Evolutionary conservation across 1,140 invertebrate genomes (phyloP), one percentile per base, ranked within the genome.

Genomic region (Halictus rubicundus): DNA sequence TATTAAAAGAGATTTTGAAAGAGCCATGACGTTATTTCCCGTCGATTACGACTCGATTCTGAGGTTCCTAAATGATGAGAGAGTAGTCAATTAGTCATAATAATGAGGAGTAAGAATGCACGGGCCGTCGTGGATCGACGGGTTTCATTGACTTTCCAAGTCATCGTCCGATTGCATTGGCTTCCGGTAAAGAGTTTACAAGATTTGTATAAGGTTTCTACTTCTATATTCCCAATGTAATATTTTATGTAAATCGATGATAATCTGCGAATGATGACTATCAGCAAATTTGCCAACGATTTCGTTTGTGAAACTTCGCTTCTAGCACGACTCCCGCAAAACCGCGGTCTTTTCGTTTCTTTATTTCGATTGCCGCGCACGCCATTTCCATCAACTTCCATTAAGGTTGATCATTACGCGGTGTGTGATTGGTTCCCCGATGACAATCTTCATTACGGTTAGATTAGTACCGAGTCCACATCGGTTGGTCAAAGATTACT

Each of bases 91-190:
- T 84, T 80, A 84, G 46, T 54, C 57, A 66, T 69, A 57, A 70
- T 69, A 66, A 82, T 64, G 39, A 83, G 39, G 60, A n/a, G 14
- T 57, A 59, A 77, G 68, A 57, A 80, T 71, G 66, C 49, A 74
- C 61, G 19, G 39, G 27, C 2, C 63, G 46, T 71, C 19, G 42
- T 61, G 68, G 57, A 76, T 76, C 52, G 61, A 39, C 27, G 39
- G 69, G 12, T 80, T 81, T 60, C 27, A 57, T 74, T 65, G 73
- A 81, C 69, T 84, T 78, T 80, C 57, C 60, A 73, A 72, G 60
- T 84, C 57, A 81, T 77, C 63, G 21, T 65, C 61, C 72, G 78
- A 74, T 80, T 83, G 68, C 73, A 74, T 61, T 59, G 49, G 39
- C 16, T 83, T 83, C 69, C 81, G 78, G 60, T 37, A 42, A 59